Evolutionary conservation across 2,797 vertebrate species (phyloP), one percentile per base, ranked within the genome.

Genomic region (Trematomus bernacchii): DNA sequence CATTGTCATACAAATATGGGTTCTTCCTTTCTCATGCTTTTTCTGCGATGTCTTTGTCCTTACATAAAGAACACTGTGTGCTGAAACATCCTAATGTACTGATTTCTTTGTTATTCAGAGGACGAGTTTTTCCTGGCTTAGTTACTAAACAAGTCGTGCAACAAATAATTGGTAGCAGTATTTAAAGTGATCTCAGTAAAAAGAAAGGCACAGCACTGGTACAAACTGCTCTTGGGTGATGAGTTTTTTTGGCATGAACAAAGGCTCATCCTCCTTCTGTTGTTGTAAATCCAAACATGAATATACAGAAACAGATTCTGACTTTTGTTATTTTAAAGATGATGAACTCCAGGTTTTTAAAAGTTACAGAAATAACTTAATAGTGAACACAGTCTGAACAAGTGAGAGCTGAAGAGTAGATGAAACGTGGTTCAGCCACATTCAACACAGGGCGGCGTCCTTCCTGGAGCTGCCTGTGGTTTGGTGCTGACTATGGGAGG

Each of bases 391-490:
- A 65, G 42, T 57, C 94, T 96, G 66, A 80, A 44, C 8, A 47
- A 58, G 52, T 15, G 19, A 58, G 57, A 54, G 50, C 21, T n/a
- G 59, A 83, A 23, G 60, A 83, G 66, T 0, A 74, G 51, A 67
- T 79, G 59, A 85, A 89, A 66, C 8, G 54, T 16, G 3, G 71
- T 44, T 50, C 23, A 47, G 71, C 74, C 66, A 60, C 79, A 85
- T 87, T 85, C 81, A 87, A 27, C 10, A 61, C 71, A 89, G 89
- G 92, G 90, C 76, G 85, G 85, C 18, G 82, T 87, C 85, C 79
- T 84, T 89, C 75, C 87, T 85, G 78, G 48, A 74, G 76, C 66
- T 76, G 81, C 68, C 81, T 52, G 81, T 42, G 65, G 69, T 85
- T 76, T 44, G 51, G 79, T 44, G 76, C 77, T 53, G 63, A 71